These are phyloP conservation scores for Pterophyllum scalare DNA, from an alignment of 2,113 vertebrate genomes.

Conservation along the genomic window DNA sequence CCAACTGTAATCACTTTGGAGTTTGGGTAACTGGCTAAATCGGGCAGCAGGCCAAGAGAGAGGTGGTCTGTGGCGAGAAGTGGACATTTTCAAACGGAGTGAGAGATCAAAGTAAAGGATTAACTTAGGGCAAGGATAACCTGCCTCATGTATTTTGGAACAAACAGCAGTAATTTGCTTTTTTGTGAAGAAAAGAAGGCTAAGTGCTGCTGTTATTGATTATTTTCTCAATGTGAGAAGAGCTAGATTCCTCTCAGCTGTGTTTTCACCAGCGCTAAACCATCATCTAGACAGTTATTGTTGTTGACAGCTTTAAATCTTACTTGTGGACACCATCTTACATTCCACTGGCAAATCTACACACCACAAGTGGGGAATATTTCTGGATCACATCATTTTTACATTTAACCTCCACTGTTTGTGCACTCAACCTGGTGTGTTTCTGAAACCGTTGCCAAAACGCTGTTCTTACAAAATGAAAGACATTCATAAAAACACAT, in stretches of 20 bases:
- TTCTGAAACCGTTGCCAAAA: constrained; percentile 58
- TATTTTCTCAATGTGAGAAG: constrained; percentile 55
- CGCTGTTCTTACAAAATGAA: constrained; percentile 62
- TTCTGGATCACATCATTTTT: constrained; percentile 58
- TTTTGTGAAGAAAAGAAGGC: constrained; percentile 33
- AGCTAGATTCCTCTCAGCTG: constrained; percentile 39
- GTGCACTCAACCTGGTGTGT: constrained; percentile 37
- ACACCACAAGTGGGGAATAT: constrained; percentile 40
- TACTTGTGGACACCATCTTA: constrained; percentile 58
- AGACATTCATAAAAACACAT: constrained; percentile 55
- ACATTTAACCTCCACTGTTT: constrained; percentile 49
- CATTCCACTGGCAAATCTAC: constrained; percentile 55
- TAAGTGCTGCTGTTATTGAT: constrained; percentile 63
- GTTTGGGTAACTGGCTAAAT: constrained; percentile 39
- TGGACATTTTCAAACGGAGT: background rate
- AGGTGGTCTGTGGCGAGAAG: constrained; percentile 18
- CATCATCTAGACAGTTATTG: constrained; percentile 53
- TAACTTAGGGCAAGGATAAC: constrained; percentile 19
- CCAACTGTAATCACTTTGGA: constrained; percentile 35
- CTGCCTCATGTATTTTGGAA: constrained; percentile 29
- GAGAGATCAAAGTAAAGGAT: constrained; percentile 20
- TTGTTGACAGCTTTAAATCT: constrained; percentile 72
- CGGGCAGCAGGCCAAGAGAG: constrained; percentile 21
- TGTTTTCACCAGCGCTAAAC: constrained; percentile 58
- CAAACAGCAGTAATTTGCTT: constrained; percentile 46